Conservation (phyloP, 2,797 vertebrate genomes). For the Gallirallus australis region DNA sequence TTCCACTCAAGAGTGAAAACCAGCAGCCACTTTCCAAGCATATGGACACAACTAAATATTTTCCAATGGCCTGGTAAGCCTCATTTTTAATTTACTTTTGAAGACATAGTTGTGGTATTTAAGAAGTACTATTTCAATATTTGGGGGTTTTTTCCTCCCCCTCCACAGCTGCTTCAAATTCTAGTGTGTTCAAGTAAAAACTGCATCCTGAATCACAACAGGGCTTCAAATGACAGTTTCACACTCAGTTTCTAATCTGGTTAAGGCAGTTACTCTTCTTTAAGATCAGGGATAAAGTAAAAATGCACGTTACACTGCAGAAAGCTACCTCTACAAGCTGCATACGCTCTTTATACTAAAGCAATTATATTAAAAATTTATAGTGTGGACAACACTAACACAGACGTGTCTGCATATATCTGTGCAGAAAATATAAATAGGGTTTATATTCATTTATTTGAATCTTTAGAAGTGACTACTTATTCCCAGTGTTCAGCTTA, state of each 20-base stretch:
- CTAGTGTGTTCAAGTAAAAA: background rate
- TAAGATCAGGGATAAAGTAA: background rate
- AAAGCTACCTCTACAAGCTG: background rate
- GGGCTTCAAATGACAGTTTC: background rate
- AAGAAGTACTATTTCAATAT: background rate
- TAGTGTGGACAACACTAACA: background rate
- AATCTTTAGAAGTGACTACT: background rate
- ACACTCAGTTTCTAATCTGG: background rate
- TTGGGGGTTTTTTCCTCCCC: no score
- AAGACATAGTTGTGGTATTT: background rate
- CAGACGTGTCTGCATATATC: background rate
- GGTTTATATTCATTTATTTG: background rate
- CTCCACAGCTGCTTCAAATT: background rate
- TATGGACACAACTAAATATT: background rate
- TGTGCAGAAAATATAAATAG: fast-evolving
- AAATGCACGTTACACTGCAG: background rate
- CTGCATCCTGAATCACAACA: background rate
- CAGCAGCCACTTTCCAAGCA: background rate
- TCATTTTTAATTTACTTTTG: background rate
- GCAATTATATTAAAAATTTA: background rate
- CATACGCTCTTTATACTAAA: background rate
- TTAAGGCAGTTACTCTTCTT: background rate
- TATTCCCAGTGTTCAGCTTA: background rate
- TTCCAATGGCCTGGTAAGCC: background rate
- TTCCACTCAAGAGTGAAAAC: background rate